Conservation (phyloP, 2,888 invertebrate species). For the Caradrina kadenii region DNA sequence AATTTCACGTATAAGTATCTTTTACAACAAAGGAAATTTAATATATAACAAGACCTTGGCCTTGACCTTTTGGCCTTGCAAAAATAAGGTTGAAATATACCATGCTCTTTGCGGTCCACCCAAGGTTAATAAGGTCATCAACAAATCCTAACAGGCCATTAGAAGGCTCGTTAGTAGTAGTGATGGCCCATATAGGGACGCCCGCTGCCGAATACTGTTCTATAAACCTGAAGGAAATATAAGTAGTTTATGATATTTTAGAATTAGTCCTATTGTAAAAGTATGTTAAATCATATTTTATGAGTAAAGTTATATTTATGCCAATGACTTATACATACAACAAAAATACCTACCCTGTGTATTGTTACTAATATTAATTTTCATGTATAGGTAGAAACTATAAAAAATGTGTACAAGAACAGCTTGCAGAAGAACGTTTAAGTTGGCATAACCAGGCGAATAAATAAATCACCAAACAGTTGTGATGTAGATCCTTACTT, state of each 20-base stretch:
- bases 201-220: constrained; percentile 92
- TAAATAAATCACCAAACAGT: constrained; percentile 13
- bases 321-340: too few species aligned
- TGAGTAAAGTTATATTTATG: too few species aligned
- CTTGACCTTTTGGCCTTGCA: neutral
- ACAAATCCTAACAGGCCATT: constrained; percentile 88
- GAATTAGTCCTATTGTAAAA: neutral
- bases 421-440: too few species aligned
- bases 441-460: too few species aligned
- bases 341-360: too few species aligned
- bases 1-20: neutral
- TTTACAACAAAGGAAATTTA: neutral
- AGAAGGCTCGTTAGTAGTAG: constrained; percentile 96
- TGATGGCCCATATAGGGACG: constrained; percentile 94
- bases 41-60: too few species aligned
- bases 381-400: too few species aligned
- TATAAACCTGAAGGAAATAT: constrained; percentile 91
- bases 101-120: constrained; percentile 92
- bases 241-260: neutral
- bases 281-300: neutral
- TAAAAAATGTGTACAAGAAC: too few species aligned
- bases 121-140: constrained; percentile 92
- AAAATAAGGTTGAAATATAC: constrained; percentile 65
- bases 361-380: too few species aligned
- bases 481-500: constrained; percentile 81